These are phyloP conservation scores for Corythoichthys intestinalis DNA, from an alignment of 2,113 vertebrate genomes.

Conservation along the genomic window DNA sequence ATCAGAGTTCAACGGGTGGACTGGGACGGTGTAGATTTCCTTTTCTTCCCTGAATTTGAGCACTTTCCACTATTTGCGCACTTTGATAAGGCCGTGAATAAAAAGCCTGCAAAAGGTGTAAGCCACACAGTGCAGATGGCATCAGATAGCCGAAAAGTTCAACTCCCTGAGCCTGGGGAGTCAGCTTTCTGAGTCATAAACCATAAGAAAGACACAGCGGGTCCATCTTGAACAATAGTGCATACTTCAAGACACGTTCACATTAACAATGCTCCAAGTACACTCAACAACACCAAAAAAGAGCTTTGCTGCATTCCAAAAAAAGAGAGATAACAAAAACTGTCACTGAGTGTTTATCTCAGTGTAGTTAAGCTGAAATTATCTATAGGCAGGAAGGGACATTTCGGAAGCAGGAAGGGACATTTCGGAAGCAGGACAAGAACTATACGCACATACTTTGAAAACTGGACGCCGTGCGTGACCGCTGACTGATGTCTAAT, in stretches of 20 bases:
- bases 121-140: not conserved
- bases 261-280: not conserved
- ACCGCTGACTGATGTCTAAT: conserved; percentile 16
- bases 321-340: not conserved
- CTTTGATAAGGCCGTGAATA: conserved; percentile 1
- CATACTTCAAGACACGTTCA: not conserved
- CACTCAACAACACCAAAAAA: not conserved
- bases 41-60: conserved; percentile 7
- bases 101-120: not conserved
- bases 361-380: conserved; percentile 8
- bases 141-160: conserved; percentile 5
- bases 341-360: conserved; percentile 23
- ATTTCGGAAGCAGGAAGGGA: conserved; percentile 26
- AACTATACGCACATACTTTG: conserved; percentile 35
- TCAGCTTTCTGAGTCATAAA: not conserved
- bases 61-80: conserved; percentile 10
- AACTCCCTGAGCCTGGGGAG: not conserved
- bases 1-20: conserved; percentile 30
- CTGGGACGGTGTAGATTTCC: conserved; percentile 5
- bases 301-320: not conserved
- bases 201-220: not conserved
- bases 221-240: conserved; percentile 3
- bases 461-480: conserved; percentile 31
- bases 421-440: conserved; percentile 34
- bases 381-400: conserved; percentile 22